phyloP scores from a whole-genome alignment of 2,888 invertebrate species.

The Sminthurides aquaticus region DNA sequence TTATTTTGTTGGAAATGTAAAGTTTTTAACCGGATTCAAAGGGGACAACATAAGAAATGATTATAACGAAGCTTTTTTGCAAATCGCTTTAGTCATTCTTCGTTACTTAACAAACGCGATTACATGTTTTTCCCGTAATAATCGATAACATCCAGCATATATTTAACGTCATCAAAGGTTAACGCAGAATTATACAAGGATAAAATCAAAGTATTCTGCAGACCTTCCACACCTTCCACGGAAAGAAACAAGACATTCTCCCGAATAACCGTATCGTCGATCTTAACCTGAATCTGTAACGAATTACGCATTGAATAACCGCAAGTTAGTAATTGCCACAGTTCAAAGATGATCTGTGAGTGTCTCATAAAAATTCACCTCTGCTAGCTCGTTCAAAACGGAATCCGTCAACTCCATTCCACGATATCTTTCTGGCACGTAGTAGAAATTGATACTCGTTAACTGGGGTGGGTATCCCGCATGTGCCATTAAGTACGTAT shows the following conservation, averaged over 20 bases:
- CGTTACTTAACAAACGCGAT: too few species aligned
- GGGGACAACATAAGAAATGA: too few species aligned
- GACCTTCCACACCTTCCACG: background rate
- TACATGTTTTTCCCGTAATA: conserved; percentile 3
- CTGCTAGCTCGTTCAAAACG: background rate
- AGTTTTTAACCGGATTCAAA: too few species aligned
- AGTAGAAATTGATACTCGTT: conserved; percentile 8
- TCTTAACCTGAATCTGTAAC: background rate
- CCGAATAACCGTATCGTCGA: background rate
- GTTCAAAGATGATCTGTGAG: background rate
- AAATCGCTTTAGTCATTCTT: too few species aligned
- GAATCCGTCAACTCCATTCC: too few species aligned
- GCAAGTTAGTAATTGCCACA: too few species aligned
- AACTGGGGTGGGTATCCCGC: background rate
- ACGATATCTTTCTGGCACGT: background rate
- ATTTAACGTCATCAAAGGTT: background rate
- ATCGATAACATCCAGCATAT: conserved; percentile 7
- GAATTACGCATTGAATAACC: too few species aligned
- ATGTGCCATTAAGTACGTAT: background rate
- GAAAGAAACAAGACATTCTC: background rate
- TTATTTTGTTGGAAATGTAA: too few species aligned
- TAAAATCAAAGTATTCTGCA: background rate
- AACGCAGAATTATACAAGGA: conserved; percentile 2
- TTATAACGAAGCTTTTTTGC: too few species aligned
- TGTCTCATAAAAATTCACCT: conserved; percentile 1